These are phyloP conservation scores for Thysanoteuthis rhombus DNA, from an alignment of 2,888 invertebrate species.

Conservation along the genomic window DNA sequence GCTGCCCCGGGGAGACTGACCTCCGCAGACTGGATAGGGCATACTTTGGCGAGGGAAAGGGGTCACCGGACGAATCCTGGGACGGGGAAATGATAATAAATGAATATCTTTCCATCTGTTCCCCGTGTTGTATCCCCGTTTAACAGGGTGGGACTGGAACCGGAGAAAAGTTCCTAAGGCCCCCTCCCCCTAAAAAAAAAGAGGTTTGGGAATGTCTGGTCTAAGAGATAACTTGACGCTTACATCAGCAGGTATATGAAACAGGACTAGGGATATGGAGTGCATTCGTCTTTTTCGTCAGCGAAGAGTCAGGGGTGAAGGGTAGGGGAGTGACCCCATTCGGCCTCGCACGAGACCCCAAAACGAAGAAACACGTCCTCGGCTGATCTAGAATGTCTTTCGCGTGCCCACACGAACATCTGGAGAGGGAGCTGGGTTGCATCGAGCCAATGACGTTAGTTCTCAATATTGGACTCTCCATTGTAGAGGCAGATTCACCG, in stretches of 20 bases:
- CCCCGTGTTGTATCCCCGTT: too few relatives aligned
- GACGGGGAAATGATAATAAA: too few relatives aligned
- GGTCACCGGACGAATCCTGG: too few relatives aligned
- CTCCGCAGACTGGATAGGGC: too few relatives aligned
- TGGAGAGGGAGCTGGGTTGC: background rate
- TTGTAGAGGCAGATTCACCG: too few relatives aligned
- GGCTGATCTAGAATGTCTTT: background rate
- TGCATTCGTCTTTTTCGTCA: background rate
- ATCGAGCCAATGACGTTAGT: background rate
- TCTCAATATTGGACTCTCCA: background rate
- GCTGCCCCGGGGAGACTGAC: too few relatives aligned
- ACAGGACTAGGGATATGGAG: background rate
- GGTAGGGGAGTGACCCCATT: conserved; percentile 41
- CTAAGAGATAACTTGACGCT: background rate
- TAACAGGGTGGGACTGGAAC: too few relatives aligned
- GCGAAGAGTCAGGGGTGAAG: background rate
- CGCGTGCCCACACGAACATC: background rate
- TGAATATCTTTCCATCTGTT: too few relatives aligned
- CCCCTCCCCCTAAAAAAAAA: too few relatives aligned
- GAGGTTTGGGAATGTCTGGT: conserved; percentile 23
- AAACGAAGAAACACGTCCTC: conserved; percentile 33
- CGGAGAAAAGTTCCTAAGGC: too few relatives aligned
- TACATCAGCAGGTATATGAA: background rate
- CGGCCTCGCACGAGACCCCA: conserved; percentile 36
- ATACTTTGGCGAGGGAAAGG: too few relatives aligned